Percentiles rank a stretch among this genome's conserved stretches.
Conservation (phyloP, 2,113 vertebrate genomes). For the Erinaceus europaeus region DNA sequence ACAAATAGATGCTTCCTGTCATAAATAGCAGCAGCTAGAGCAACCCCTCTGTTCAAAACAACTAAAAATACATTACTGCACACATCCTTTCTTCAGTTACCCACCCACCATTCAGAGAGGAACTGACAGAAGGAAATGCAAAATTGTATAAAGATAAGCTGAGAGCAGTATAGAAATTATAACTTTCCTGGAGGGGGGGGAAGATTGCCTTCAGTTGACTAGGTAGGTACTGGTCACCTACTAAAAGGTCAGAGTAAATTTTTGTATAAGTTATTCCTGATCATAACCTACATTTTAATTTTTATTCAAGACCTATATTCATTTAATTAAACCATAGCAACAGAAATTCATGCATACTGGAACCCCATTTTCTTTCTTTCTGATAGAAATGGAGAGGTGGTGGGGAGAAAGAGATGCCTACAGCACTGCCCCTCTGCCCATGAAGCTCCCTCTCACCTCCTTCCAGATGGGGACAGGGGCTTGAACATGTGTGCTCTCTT, state of each 20-base stretch:
- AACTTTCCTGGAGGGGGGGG: background rate
- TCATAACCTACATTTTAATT: slow-evolving; percentile 25
- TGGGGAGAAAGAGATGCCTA: too few relatives aligned
- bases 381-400: too few relatives aligned
- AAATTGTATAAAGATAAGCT: slow-evolving; percentile 47
- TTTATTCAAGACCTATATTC: background rate
- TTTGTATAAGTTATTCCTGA: slow-evolving; percentile 19
- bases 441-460: too few relatives aligned
- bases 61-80: slow-evolving; percentile 72
- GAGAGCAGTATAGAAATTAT: background rate
- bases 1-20: slow-evolving; percentile 70
- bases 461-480: too few relatives aligned
- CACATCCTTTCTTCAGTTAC: slow-evolving; percentile 62
- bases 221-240: slow-evolving; percentile 14
- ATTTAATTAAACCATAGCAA: slow-evolving; percentile 40
- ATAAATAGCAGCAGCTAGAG: slow-evolving; percentile 57
- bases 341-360: background rate
- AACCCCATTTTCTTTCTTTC: too few relatives aligned
- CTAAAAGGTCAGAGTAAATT: slow-evolving; percentile 11
- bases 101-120: slow-evolving; percentile 59
- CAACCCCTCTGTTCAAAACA: slow-evolving; percentile 64
- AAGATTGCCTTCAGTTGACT: slow-evolving; percentile 1
- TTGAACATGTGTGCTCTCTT: too few relatives aligned
- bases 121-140: slow-evolving; percentile 55
- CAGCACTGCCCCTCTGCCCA: too few relatives aligned